These are phyloP conservation scores for Harpagifer antarcticus DNA, from an alignment of 2,797 vertebrate species.

Conservation along the genomic window DNA sequence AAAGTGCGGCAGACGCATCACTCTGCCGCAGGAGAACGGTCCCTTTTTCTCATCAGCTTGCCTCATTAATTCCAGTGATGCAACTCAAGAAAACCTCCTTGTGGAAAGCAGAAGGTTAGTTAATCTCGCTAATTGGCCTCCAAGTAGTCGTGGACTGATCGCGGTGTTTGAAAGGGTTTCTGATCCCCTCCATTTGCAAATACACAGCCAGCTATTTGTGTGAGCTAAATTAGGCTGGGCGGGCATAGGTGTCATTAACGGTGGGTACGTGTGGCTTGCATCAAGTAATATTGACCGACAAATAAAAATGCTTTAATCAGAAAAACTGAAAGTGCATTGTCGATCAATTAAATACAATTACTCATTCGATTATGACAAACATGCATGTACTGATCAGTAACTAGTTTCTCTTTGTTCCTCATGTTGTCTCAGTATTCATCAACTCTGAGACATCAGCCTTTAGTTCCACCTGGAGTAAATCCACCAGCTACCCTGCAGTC, in stretches of 20 bases:
- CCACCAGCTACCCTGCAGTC: too few relatives aligned
- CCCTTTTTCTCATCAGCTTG: slow-evolving; percentile 55
- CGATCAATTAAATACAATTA: background rate
- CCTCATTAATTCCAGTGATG: slow-evolving; percentile 70
- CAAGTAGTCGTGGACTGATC: slow-evolving; percentile 53
- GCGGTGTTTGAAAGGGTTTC: slow-evolving; percentile 38
- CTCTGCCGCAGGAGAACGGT: slow-evolving; percentile 5
- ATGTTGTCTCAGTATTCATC: too few relatives aligned
- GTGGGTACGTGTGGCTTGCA: too few relatives aligned
- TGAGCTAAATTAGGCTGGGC: slow-evolving; percentile 20
- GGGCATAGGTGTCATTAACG: background rate
- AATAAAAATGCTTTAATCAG: too few relatives aligned
- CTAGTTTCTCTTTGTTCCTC: too few relatives aligned
- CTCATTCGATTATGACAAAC: too few relatives aligned
- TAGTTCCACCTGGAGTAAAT: too few relatives aligned
- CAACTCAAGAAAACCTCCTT: slow-evolving; percentile 57
- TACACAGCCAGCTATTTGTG: slow-evolving; percentile 53
- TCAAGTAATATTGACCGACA: too few relatives aligned
- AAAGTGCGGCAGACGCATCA: slow-evolving; percentile 38
- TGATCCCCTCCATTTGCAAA: slow-evolving; percentile 49
- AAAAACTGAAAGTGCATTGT: slow-evolving; percentile 1
- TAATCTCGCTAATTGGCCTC: slow-evolving; percentile 71
- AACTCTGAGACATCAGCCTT: too few relatives aligned
- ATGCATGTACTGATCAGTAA: too few relatives aligned
- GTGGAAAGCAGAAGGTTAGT: slow-evolving; percentile 71